Conservation (phyloP, 1,140 invertebrate genomes). For the Drosophila ironensis region DNA sequence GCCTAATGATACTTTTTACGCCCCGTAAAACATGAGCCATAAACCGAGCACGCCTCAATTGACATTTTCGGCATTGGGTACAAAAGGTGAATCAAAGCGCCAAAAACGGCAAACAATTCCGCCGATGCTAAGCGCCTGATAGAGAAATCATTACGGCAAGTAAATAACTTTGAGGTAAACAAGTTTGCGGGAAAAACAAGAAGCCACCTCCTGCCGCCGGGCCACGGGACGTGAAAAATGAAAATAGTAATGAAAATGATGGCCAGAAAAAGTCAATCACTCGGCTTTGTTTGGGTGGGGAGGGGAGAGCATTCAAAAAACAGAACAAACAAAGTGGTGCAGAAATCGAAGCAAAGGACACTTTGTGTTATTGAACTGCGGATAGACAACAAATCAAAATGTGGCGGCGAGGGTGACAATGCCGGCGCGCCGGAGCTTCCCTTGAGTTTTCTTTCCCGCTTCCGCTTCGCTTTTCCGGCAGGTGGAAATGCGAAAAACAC, state of each 20-base stretch:
- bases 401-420: slow-evolving; percentile 42
- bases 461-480: slow-evolving; percentile 30
- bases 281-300: slow-evolving; percentile 39
- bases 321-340: too few species aligned
- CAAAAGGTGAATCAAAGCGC: slow-evolving; percentile 35
- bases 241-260: slow-evolving; percentile 69
- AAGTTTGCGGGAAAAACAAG: slow-evolving; percentile 25
- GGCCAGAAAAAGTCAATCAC: slow-evolving; percentile 61
- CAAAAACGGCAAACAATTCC: slow-evolving; percentile 26
- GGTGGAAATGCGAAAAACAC: slow-evolving; percentile 22
- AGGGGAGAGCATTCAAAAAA: slow-evolving; percentile 48
- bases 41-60: slow-evolving; percentile 44
- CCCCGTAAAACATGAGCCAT: slow-evolving; percentile 58
- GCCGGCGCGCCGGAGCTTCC: slow-evolving; percentile 28
- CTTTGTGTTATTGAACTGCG: slow-evolving; percentile 67
- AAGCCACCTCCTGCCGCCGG: not conserved
- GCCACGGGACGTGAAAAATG: slow-evolving; percentile 49
- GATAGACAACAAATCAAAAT: slow-evolving; percentile 64
- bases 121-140: slow-evolving; percentile 36
- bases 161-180: slow-evolving; percentile 56
- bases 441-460: slow-evolving; percentile 19
- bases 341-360: slow-evolving; percentile 32
- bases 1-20: slow-evolving; percentile 62
- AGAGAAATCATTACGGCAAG: slow-evolving; percentile 58
- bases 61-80: slow-evolving; percentile 36